These are phyloP conservation scores for Azemiops feae DNA, from an alignment of 2,113 vertebrate genomes.

Conservation along the genomic window DNA sequence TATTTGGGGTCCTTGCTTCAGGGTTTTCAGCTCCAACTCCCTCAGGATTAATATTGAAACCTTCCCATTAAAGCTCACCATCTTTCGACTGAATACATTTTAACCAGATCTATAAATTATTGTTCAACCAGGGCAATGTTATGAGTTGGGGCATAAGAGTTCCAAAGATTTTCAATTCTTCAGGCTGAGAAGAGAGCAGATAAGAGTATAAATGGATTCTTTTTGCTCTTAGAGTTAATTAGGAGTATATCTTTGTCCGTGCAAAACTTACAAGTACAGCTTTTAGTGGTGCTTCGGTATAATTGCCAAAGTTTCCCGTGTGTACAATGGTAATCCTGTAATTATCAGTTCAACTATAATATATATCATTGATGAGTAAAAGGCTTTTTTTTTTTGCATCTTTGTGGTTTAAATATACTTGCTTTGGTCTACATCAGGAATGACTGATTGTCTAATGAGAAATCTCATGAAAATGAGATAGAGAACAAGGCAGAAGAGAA, in stretches of 20 bases:
- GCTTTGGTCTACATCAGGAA: background rate
- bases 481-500: background rate
- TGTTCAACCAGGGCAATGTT: background rate
- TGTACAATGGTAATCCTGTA: background rate
- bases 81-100: background rate
- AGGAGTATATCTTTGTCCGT: constrained; percentile 20
- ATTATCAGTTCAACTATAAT: constrained; percentile 40
- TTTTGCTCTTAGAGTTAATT: constrained; percentile 12
- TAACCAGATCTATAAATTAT: background rate
- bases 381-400: background rate
- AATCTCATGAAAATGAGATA: background rate
- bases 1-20: background rate
- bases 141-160: constrained; percentile 20
- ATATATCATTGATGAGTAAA: background rate
- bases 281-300: constrained; percentile 33
- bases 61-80: background rate
- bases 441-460: background rate
- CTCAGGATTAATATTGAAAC: background rate
- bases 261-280: constrained; percentile 23
- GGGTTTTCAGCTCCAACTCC: background rate
- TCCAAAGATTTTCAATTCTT: constrained; percentile 36
- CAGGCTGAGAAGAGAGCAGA: constrained; percentile 22
- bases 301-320: constrained; percentile 31
- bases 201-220: constrained; percentile 18
- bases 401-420: background rate